These are phyloP conservation scores for Phasia obesa DNA, from an alignment of 2,888 invertebrate genomes.

Conservation along the genomic window DNA sequence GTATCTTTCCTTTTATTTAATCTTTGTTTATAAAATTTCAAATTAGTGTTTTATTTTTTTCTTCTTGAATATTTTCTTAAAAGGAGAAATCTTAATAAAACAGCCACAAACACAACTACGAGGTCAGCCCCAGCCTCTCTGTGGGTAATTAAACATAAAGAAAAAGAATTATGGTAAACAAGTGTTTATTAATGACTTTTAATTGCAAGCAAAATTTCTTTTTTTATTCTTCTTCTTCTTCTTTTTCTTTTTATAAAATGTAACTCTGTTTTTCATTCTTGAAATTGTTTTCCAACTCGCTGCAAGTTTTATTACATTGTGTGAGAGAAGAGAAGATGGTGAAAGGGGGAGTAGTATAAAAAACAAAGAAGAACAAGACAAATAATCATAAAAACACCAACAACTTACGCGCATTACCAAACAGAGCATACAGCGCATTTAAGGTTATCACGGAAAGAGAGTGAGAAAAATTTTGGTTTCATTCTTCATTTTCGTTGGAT, in stretches of 20 bases:
- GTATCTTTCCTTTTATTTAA: constrained; percentile 7
- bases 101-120: not conserved
- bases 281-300: constrained; percentile 30
- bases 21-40: constrained; percentile 20
- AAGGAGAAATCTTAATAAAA: not conserved
- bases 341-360: not conserved
- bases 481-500: constrained; percentile 27
- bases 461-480: constrained; percentile 44
- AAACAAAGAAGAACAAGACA: constrained; percentile 22
- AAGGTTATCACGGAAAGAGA: constrained; percentile 61
- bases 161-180: constrained; percentile 47
- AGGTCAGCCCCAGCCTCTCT: constrained; percentile 12
- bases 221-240: not conserved
- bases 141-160: not conserved
- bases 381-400: constrained; percentile 34
- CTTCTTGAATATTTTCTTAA: not conserved
- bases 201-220: constrained; percentile 44
- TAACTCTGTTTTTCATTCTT: constrained; percentile 17
- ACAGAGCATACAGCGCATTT: constrained; percentile 66
- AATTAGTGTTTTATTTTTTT: not conserved
- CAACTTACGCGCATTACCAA: constrained; percentile 61
- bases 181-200: constrained; percentile 52
- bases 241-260: constrained; percentile 11
- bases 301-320: not conserved
- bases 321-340: too few relatives aligned